Percentiles rank a stretch among this genome's conserved stretches.
Evolutionary conservation across 2,888 invertebrate genomes (phyloP).

Genomic region (Antheraea assamensis): DNA sequence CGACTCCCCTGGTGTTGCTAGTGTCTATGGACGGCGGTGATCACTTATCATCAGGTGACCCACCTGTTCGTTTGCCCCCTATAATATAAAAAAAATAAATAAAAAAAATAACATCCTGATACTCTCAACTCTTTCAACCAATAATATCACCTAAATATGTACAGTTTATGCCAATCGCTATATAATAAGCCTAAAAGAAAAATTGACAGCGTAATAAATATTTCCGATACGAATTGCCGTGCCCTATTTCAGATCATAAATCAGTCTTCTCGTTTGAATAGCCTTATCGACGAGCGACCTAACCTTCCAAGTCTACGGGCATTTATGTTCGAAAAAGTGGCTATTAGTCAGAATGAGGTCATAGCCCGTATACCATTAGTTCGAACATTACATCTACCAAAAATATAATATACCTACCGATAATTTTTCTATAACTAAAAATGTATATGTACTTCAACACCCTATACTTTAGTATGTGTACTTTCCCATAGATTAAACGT

Average conservation of each 20-base stretch:
- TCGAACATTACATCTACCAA: not conserved
- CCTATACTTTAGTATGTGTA: not conserved
- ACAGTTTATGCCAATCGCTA: not conserved
- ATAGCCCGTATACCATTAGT: not conserved
- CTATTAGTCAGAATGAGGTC: not conserved
- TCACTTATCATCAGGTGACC: too few relatives aligned
- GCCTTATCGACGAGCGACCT: not conserved
- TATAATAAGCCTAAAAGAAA: not conserved
- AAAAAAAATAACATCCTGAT: not conserved
- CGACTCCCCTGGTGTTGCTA: too few relatives aligned
- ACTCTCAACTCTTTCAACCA: not conserved
- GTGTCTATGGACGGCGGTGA: too few relatives aligned
- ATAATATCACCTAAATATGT: not conserved
- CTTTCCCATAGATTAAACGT: conserved; percentile 7
- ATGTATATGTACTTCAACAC: not conserved
- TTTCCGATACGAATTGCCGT: conserved; percentile 8
- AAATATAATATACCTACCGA: not conserved
- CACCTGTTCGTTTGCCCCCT: too few relatives aligned
- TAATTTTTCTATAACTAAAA: not conserved
- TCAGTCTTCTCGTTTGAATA: not conserved
- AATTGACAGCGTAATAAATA: not conserved
- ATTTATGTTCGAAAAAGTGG: not conserved
- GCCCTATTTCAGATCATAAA: not conserved
- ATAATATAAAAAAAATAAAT: too few relatives aligned
- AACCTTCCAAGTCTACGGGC: not conserved